A percentile compares a stretch with the other conserved stretches of the same genome.
phyloP scores from a whole-genome alignment of 2,113 vertebrate species.

The Heterotis niloticus region DNA sequence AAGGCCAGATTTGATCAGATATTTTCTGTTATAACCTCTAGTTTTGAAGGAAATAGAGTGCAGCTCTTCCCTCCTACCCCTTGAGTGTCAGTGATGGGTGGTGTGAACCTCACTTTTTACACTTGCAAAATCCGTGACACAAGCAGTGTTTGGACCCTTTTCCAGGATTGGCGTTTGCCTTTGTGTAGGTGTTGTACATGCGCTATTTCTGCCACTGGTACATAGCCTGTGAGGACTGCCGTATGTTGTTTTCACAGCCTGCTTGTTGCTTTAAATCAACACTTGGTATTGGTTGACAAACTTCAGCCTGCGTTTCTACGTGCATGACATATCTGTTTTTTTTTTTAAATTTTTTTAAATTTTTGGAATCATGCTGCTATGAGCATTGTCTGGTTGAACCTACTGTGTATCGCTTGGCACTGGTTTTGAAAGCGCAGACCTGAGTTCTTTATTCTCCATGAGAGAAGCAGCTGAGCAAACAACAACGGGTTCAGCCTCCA shows the following conservation, averaged over 20 bases:
- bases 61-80: neutral
- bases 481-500: no score
- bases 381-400: neutral
- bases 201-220: conserved; percentile 26
- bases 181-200: conserved; percentile 22
- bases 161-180: neutral
- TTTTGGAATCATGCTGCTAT: neutral
- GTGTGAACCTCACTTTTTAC: neutral
- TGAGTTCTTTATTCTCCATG: neutral
- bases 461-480: neutral
- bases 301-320: conserved; percentile 19
- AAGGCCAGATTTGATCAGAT: neutral
- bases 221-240: conserved; percentile 34
- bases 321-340: neutral
- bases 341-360: neutral
- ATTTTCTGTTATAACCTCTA: neutral
- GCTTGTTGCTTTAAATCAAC: conserved; percentile 29
- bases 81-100: neutral
- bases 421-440: neutral
- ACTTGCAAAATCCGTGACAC: neutral
- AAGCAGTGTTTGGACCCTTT: neutral
- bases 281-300: conserved; percentile 19
- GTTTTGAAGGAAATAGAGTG: no score
- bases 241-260: conserved; percentile 37
- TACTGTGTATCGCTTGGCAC: neutral